Evolutionary conservation across 2,888 invertebrate genomes (phyloP), one percentile per base, ranked within the genome.

Genomic region (Drepanosiphum platanoidis): DNA sequence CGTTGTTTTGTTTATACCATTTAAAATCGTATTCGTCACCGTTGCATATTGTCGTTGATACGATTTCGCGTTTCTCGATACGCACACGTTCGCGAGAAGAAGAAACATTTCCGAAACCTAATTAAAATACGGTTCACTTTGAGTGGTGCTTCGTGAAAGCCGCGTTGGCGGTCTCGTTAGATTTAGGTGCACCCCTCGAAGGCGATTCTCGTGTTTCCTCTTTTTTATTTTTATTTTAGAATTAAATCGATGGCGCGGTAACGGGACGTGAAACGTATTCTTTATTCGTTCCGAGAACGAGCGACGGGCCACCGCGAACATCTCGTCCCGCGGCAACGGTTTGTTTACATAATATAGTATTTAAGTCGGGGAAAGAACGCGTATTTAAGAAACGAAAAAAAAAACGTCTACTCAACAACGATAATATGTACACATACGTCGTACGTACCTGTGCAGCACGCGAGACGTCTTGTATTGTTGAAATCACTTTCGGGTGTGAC

Each of bases 41-140:
- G 3, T 52, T 52, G 1, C 22, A n/a, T n/a, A 52, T 52, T 52
- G 52, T 52, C 22, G 52, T 52, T 52, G 46, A 32, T 52, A 74
- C 9, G 46, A 74, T 52, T 22, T 30, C 11, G 32, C 46, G 46
- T 27, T n/a, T 36, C 27, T 75, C 13, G 11, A 52, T 52, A 18
- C 5, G 3, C 5, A 52, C 3, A 18, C 5, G 22, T 52, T 18
- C 52, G 52, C 46, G 46, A 18, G 30, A 30, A 9, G 46, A 52
- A 74, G n/a, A n/a, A 46, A 52, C 46, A 18, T 74, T 46, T 32
- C 15, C n/a, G 75, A 58, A 75, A 75, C 58, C 58, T 34, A 36
- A 75, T 75, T 61, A 75, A 75, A n/a, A n/a, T n/a, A 34, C 34
- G 75, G 36, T 61, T 74, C 15, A 58, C n/a, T 75, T 75, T 61